Evolutionary conservation across 2,113 vertebrate genomes (phyloP), one percentile per base, ranked within the genome.

Genomic region (Rhinogobius similis): DNA sequence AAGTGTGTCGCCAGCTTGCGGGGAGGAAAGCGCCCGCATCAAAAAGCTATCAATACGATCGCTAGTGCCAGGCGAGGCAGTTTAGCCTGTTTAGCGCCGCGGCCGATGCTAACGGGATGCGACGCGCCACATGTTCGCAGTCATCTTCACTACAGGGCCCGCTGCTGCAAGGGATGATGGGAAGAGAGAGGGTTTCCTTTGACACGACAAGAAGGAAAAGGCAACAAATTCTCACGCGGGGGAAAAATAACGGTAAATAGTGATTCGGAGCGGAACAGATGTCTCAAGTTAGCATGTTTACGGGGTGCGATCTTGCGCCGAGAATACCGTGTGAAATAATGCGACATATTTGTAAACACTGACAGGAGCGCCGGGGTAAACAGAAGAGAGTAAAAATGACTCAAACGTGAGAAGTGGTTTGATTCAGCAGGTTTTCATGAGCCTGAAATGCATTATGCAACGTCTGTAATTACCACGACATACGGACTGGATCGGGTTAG

Each of bases 31-130:
- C 50, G 4, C 65, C 84, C 55, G 84, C 92, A 91, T 92, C 92
- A 91, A 92, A 92, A 84, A 53, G 53, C 84, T 89, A 92, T 94
- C 92, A 91, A 90, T 89, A 87, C 89, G 92, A 91, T 91, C 90
- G 91, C 79, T 87, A 89, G 84, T 90, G 92, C 91, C 89, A 92
- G 89, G 87, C 86, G 72, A 85, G 36, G 91, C 89, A 92, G 88
- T 93, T 93, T 93, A 94, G 91, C 90, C 91, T 92, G 87, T 92
- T 93, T 89, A 92, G 85, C 81, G 62, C 66, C 16, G 70, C 75
- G 75, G 77, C 86, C 82, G 89, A 85, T 90, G 85, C 87, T 91
- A 91, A 92, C 90, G 79, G 91, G 86, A 86, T 82, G 87, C 84
- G 92, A 90, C 85, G 88, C 85, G 71, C 88, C 74, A 77, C 85